A percentile compares a stretch with the other conserved stretches of the same genome.
phyloP scores from a whole-genome alignment of 1,140 invertebrate species.

The Drosophila sproati region DNA sequence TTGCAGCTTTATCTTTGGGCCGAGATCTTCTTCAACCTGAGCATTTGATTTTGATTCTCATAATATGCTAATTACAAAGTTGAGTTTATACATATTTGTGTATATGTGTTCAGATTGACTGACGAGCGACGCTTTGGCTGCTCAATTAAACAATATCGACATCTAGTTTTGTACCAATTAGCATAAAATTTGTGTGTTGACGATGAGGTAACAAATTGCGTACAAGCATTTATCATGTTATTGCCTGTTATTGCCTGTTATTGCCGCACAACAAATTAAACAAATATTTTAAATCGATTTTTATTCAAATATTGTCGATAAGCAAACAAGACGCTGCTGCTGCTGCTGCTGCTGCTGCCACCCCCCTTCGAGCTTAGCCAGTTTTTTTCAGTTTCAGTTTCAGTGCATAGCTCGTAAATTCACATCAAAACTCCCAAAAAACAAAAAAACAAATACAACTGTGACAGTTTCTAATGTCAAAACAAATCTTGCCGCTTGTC shows the following conservation, averaged over 20 bases:
- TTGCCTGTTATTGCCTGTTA: conserved; percentile 41
- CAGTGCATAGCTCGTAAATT: conserved; percentile 59
- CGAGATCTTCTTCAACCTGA: conserved; percentile 62
- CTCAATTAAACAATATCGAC: conserved; percentile 82
- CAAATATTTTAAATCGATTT: conserved; percentile 59
- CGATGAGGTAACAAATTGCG: conserved; percentile 81
- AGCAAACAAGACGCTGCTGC: conserved; percentile 5
- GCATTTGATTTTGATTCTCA: conserved; percentile 74
- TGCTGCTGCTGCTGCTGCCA: not conserved
- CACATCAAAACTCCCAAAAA: conserved; percentile 16
- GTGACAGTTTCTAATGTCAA: conserved; percentile 74
- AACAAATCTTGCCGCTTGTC: conserved; percentile 62
- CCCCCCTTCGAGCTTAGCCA: conserved; percentile 21
- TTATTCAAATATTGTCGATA: conserved; percentile 74
- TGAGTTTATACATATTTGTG: conserved; percentile 34
- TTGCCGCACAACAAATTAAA: conserved; percentile 40
- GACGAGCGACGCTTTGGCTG: conserved; percentile 42
- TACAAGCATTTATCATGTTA: conserved; percentile 83
- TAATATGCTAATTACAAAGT: conserved; percentile 79
- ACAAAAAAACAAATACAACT: not conserved
- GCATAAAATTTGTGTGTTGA: conserved; percentile 63
- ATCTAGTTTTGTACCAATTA: conserved; percentile 81
- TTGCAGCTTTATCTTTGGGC: conserved; percentile 61
- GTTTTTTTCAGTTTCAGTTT: conserved; percentile 18
- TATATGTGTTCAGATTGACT: conserved; percentile 21